Evolutionary conservation across 2,113 vertebrate genomes (phyloP).

Genomic region (Hystrix cristata): DNA sequence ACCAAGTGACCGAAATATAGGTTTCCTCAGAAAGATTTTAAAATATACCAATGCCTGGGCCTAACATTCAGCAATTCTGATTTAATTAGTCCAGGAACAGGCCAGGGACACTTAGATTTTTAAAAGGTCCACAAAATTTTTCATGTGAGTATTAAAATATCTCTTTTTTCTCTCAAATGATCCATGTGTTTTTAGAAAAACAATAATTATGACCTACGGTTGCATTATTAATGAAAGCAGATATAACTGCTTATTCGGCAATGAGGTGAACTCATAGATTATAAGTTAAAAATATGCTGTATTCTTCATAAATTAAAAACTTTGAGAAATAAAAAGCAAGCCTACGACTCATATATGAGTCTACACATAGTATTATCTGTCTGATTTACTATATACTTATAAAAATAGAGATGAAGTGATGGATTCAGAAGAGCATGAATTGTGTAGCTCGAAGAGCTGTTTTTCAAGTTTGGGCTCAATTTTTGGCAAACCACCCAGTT

Average conservation of each 20-base stretch:
- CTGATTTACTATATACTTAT: not conserved
- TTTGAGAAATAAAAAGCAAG: slow-evolving; percentile 47
- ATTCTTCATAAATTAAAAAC: not conserved
- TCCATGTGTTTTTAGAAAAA: not conserved
- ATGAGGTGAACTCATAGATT: not conserved
- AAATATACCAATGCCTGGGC: not conserved
- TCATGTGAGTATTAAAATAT: not conserved
- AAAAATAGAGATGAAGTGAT: not conserved
- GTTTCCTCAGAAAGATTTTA: not conserved
- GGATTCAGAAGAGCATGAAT: not conserved
- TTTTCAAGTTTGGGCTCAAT: slow-evolving; percentile 15
- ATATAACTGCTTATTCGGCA: not conserved
- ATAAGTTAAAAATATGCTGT: not conserved
- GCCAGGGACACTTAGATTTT: not conserved
- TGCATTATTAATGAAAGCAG: not conserved
- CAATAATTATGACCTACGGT: not conserved
- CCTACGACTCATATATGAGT: not conserved
- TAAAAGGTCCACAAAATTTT: not conserved
- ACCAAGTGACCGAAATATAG: not conserved
- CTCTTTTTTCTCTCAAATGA: not conserved
- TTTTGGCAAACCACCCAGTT: not conserved
- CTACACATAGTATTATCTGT: slow-evolving; percentile 3
- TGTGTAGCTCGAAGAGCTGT: not conserved
- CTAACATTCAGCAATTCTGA: slow-evolving; percentile 2
- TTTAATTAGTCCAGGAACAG: not conserved